Conservation (phyloP, 2,797 vertebrate genomes). For the Loriculus beryllinus region DNA sequence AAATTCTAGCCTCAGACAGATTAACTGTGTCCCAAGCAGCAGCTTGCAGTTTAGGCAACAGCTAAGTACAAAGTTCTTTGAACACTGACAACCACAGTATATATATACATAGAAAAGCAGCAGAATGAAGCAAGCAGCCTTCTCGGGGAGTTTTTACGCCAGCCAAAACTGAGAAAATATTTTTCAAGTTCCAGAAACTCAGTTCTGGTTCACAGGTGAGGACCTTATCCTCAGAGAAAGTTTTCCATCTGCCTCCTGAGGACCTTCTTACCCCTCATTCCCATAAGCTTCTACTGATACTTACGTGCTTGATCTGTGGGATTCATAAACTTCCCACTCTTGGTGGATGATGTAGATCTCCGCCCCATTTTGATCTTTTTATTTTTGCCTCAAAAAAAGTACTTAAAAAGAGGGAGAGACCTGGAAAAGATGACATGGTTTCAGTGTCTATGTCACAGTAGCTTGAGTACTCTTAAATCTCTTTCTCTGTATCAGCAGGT, state of each 20-base stretch:
- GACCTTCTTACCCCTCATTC: background rate
- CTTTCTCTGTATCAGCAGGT: background rate
- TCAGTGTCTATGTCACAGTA: background rate
- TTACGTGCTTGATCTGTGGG: slow-evolving; percentile 97
- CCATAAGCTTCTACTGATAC: slow-evolving; percentile 52
- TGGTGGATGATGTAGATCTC: slow-evolving; percentile 97
- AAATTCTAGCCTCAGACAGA: background rate
- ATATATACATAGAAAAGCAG: background rate
- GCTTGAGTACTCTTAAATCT: background rate
- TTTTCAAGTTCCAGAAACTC: background rate
- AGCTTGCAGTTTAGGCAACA: background rate
- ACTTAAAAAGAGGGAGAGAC: background rate
- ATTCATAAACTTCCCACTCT: slow-evolving; percentile 99
- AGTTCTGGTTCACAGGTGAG: background rate
- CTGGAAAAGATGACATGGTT: slow-evolving; percentile 23
- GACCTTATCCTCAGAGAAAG: background rate
- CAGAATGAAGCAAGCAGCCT: background rate
- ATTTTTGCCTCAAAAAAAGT: background rate
- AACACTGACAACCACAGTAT: background rate
- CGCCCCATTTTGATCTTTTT: slow-evolving; percentile 85
- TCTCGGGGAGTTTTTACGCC: background rate
- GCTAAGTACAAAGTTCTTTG: background rate
- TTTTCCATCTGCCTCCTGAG: background rate
- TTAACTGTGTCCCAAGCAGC: background rate
- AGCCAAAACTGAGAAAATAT: background rate